Conservation (phyloP, 2,113 vertebrate species). For the Melanerpes aurifrons region DNA sequence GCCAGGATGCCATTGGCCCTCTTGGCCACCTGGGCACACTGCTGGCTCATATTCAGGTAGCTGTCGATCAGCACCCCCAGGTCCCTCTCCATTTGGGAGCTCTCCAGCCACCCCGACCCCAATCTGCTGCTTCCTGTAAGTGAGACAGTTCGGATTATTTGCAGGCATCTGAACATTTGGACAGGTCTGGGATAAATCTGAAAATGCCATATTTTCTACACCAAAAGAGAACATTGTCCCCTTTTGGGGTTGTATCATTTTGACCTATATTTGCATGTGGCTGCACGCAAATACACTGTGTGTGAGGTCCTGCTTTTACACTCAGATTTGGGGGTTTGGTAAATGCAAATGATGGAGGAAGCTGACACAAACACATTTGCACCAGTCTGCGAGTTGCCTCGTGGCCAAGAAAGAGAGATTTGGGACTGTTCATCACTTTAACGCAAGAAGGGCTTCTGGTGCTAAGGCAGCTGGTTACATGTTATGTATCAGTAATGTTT, state of each 20-base stretch:
- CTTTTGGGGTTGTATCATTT: neutral
- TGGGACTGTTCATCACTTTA: neutral
- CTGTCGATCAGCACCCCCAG: too few species aligned
- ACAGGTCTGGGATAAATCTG: neutral
- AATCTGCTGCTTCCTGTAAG: neutral
- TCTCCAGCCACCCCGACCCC: too few species aligned
- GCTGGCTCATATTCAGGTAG: too few species aligned
- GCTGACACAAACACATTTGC: neutral
- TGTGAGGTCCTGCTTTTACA: neutral
- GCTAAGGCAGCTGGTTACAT: neutral
- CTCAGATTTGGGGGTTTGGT: neutral
- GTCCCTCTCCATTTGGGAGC: too few species aligned
- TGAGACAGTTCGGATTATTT: neutral
- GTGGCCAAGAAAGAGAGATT: neutral
- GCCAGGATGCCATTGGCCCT: too few species aligned
- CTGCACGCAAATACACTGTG: neutral
- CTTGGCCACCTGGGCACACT: too few species aligned
- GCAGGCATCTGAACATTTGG: neutral
- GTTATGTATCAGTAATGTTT: neutral
- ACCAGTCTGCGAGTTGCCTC: neutral
- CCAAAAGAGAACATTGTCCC: neutral
- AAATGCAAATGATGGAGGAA: neutral
- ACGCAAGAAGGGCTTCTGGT: neutral
- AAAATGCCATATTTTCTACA: neutral
- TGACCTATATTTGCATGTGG: neutral